Evolutionary conservation across 2,113 vertebrate species (phyloP).

Genomic region (Calyptomena viridis): DNA sequence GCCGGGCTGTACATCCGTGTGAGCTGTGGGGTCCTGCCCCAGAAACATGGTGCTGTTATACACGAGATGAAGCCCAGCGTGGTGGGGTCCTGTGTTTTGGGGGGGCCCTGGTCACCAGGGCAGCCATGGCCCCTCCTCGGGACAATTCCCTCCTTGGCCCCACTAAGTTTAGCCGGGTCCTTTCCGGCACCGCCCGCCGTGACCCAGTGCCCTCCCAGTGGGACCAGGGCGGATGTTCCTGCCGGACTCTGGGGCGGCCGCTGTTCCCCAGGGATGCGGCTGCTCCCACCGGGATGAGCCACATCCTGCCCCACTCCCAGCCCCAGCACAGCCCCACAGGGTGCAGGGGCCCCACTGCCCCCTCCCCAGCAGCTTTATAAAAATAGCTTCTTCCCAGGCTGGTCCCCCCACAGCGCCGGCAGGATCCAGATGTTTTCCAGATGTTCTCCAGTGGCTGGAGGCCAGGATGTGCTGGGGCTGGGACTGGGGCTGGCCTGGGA

Average conservation of each 20-base stretch:
- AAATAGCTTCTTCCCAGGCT: conserved; percentile 77
- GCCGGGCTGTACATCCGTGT: not conserved
- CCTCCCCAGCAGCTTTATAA: conserved; percentile 1
- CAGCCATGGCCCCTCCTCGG: not conserved
- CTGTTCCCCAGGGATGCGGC: not conserved
- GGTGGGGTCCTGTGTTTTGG: not conserved
- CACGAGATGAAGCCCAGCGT: not conserved
- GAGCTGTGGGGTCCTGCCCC: not conserved
- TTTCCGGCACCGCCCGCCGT: conserved; percentile 10
- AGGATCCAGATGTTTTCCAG: conserved; percentile 79
- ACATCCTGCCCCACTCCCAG: not conserved
- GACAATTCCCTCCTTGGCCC: not conserved
- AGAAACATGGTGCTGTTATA: conserved; percentile 10
- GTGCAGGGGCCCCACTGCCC: not conserved
- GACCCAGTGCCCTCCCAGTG: not conserved
- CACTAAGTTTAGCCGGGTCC: not conserved
- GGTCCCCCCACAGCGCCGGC: conserved; percentile 39
- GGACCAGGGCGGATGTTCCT: not conserved
- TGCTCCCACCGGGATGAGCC: not conserved
- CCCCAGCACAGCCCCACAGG: not conserved
- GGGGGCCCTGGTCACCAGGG: not conserved
- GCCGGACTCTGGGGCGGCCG: not conserved
- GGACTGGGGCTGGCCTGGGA: not conserved
- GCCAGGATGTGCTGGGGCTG: conserved; percentile 3
- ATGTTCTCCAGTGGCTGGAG: conserved; percentile 58